Conservation (phyloP, 1,140 invertebrate genomes). For the Meteorus sp. region DNA sequence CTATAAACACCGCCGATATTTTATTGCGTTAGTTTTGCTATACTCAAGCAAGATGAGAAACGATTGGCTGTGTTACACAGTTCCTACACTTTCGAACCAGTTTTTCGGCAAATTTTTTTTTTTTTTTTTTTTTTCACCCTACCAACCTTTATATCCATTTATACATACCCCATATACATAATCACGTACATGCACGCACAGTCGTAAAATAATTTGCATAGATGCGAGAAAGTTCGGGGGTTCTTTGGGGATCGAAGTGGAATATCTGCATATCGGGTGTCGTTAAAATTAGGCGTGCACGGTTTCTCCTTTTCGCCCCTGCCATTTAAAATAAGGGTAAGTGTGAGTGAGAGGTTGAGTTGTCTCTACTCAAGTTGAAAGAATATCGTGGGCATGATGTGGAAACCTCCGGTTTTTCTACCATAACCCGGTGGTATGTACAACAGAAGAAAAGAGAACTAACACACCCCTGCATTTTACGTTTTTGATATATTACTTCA, state of each 20-base stretch:
- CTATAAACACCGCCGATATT: too few species aligned
- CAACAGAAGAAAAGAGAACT: conserved; percentile 16
- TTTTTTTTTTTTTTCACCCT: conserved; percentile 20
- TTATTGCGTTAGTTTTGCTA: too few species aligned
- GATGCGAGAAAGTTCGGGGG: conserved; percentile 33
- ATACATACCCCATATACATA: conserved; percentile 27
- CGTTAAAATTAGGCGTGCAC: conserved; percentile 53
- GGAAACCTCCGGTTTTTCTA: too few species aligned
- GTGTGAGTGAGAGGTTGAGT: background rate
- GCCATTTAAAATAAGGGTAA: conserved; percentile 1
- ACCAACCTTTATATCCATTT: conserved; percentile 31
- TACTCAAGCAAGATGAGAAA: too few species aligned
- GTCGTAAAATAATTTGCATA: conserved; percentile 49
- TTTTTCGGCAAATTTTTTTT: too few species aligned
- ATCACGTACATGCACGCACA: conserved; percentile 26
- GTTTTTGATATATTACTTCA: conserved; percentile 18
- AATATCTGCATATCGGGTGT: conserved; percentile 57
- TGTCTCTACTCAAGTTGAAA: conserved; percentile 4
- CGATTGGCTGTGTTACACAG: too few species aligned
- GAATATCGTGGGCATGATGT: too few species aligned
- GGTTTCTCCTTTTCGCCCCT: conserved; percentile 7
- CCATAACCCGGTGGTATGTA: background rate
- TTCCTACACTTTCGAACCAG: too few species aligned
- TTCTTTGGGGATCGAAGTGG: conserved; percentile 23
- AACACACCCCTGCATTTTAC: conserved; percentile 16